phyloP scores from a whole-genome alignment of 2,888 invertebrate genomes.

The Flexamia atlantica region DNA sequence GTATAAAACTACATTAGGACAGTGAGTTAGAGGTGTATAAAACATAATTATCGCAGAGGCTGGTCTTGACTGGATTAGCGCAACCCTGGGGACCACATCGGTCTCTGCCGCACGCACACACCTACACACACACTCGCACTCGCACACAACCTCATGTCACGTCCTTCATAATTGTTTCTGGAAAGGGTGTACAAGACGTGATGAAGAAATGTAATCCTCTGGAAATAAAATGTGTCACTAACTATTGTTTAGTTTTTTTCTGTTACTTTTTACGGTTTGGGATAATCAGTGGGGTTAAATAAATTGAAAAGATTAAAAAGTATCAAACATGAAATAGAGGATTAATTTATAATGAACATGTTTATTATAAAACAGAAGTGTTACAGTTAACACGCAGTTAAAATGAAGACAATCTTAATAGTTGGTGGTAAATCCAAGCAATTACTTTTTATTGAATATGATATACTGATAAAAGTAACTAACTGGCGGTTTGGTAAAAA shows the following conservation, averaged over 20 bases:
- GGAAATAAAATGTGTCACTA: neutral
- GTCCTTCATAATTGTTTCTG: conserved; percentile 38
- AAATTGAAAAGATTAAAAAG: too few relatives aligned
- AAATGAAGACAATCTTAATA: too few relatives aligned
- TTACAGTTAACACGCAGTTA: too few relatives aligned
- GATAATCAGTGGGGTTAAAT: too few relatives aligned
- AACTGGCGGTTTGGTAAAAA: too few relatives aligned
- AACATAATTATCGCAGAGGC: conserved; percentile 43
- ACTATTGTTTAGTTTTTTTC: neutral
- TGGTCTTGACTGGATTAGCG: conserved; percentile 26
- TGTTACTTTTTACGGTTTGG: too few relatives aligned
- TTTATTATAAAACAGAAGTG: too few relatives aligned
- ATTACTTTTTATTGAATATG: too few relatives aligned
- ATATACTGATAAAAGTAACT: too few relatives aligned
- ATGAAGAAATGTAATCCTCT: conserved; percentile 14
- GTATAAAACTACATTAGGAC: conserved; percentile 40
- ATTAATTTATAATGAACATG: too few relatives aligned
- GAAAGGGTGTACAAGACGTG: conserved; percentile 34
- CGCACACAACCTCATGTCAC: neutral
- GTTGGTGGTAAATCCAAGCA: too few relatives aligned
- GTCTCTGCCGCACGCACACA: conserved; percentile 16
- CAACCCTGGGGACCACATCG: neutral
- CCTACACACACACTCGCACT: conserved; percentile 3
- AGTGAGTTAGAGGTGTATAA: conserved; percentile 38
- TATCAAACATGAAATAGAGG: too few relatives aligned